These are phyloP conservation scores for Gnathonemus echidnorhynchus DNA, from an alignment of 2,113 vertebrate genomes.

Conservation along the genomic window DNA sequence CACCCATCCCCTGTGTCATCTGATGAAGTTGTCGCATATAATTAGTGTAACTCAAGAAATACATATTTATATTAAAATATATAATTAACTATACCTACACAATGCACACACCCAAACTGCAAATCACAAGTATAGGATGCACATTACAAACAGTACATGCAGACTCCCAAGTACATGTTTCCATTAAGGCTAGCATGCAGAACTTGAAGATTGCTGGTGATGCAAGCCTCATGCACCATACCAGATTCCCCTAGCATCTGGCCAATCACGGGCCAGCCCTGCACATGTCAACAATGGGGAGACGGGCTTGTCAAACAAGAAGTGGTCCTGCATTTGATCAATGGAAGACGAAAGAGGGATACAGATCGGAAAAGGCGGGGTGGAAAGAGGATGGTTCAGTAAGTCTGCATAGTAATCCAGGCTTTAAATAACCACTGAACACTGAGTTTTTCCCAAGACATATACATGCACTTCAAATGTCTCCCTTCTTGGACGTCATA, in stretches of 20 bases:
- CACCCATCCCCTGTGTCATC: background rate
- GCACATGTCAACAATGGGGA: slow-evolving; percentile 77
- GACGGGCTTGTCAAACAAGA: slow-evolving; percentile 79
- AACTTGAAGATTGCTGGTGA: slow-evolving; percentile 2
- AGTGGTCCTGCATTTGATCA: slow-evolving; percentile 65
- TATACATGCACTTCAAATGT: background rate
- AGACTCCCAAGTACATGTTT: background rate
- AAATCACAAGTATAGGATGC: background rate
- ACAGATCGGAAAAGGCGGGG: background rate
- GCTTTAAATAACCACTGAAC: background rate
- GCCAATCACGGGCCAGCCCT: slow-evolving; percentile 80
- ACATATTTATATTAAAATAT: background rate
- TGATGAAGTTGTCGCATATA: background rate
- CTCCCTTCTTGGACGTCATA: background rate
- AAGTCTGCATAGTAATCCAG: background rate
- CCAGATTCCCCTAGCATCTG: slow-evolving; percentile 78
- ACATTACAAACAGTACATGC: background rate
- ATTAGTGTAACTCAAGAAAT: background rate
- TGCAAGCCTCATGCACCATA: slow-evolving; percentile 48
- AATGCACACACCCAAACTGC: background rate
- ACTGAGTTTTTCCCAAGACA: background rate
- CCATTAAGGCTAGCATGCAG: background rate
- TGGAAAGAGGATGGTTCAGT: background rate
- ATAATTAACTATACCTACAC: background rate
- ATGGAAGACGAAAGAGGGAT: background rate